Base-by-base conservation (phyloP, 2,113 vertebrate genomes). In the Symphodus melops region DNA sequence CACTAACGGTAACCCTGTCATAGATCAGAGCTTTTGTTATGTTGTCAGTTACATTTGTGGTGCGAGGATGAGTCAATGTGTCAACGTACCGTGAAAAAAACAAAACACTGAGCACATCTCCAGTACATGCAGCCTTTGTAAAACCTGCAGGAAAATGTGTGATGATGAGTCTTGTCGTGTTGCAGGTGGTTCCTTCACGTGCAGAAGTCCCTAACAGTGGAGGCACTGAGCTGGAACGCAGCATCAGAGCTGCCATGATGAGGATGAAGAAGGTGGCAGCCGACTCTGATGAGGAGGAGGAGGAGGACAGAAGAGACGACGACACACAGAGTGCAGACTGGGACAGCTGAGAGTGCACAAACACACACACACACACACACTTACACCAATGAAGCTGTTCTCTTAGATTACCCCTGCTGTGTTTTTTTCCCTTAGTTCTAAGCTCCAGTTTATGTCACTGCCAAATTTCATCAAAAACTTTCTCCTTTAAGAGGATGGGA, bases 191-290 rank as follows among this genome's bases (percentile, higher is more conserved):
- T 72, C 41, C 80, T 8, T 36, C 8, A 3, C 75, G 33, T 3
- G 17, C 55, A 3, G 77, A 83, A 54, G 79, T 60, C 19, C 59
- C n/a, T 1, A 68, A 2, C 60, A 60, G 69, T 4, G 17, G 42
- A 0, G 55, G 92, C 82, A 95, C 83, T 0, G 96, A 98, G 70
- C 92, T 99, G 9, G 95, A 99, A 92, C 94, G 80, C 11, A 98
- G 97, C 91, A 99, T 99, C 87, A 95, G 94, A 86, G 97, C 95
- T 0, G 98, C 94, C 69, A 98, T 99, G 88, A 91, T 96, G 92
- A 95, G 98, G 87, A 99, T 99, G 94, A 97, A 98, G 93, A 96
- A 94, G 64, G 95, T 96, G 62, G 95, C 97, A 0, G 91, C 95
- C 0, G 97, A 98, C 86, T 99, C 97, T 12, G 96, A 97, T 1